phyloP scores from a whole-genome alignment of 1,140 invertebrate genomes.

The Tenebrio molitor region DNA sequence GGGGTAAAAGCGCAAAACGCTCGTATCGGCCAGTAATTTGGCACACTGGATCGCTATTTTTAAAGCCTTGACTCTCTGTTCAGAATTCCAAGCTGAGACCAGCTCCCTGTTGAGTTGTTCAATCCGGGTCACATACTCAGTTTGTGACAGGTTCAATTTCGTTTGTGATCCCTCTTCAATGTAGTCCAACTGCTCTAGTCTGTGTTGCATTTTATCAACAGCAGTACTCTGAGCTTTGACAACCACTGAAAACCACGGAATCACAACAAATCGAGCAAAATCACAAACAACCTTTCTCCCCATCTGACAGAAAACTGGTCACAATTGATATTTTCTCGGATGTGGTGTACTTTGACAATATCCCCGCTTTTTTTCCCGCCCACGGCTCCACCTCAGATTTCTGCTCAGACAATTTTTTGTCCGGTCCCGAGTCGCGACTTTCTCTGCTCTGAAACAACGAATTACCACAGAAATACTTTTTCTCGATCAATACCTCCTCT shows the following conservation, averaged over 20 bases:
- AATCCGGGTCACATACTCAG: constrained; percentile 91
- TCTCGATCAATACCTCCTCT: constrained; percentile 69
- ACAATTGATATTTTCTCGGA: constrained; percentile 91
- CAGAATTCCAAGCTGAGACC: constrained; percentile 90
- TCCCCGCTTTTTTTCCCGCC: constrained; percentile 77
- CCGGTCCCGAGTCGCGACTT: not conserved
- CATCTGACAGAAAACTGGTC: constrained; percentile 86
- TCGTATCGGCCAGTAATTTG: constrained; percentile 90
- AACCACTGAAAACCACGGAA: constrained; percentile 71
- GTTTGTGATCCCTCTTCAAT: constrained; percentile 91
- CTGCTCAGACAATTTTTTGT: constrained; percentile 57
- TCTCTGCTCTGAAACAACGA: constrained; percentile 15
- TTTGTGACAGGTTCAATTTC: constrained; percentile 90
- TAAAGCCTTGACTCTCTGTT: constrained; percentile 95
- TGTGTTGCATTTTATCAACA: constrained; percentile 92
- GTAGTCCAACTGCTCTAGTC: constrained; percentile 94
- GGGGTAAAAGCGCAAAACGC: constrained; percentile 94
- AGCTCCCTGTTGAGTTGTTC: constrained; percentile 93
- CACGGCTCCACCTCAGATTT: constrained; percentile 79
- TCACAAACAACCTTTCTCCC: constrained; percentile 78
- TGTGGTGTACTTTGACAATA: constrained; percentile 91
- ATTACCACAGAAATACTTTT: constrained; percentile 36
- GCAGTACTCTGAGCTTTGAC: constrained; percentile 84
- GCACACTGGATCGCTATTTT: constrained; percentile 98
- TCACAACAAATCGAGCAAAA: too few species aligned